Percentiles rank a stretch among this genome's conserved stretches.
Evolutionary conservation across 1,140 invertebrate genomes (phyloP).

Genomic region (Lamellibrachia luymesi): DNA sequence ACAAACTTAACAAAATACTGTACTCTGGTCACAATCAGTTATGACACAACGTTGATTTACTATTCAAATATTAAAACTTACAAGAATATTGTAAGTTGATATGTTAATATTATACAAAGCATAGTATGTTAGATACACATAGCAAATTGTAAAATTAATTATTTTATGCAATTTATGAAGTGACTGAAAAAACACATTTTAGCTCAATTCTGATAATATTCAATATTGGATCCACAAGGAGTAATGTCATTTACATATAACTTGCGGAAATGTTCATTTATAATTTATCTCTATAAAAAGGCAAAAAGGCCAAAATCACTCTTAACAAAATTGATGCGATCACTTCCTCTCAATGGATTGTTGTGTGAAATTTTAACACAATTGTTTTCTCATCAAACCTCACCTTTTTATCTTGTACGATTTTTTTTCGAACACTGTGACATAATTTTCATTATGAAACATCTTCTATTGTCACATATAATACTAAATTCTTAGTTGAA

Average conservation of each 20-base stretch:
- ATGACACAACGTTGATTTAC: not conserved
- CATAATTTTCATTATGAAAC: not conserved
- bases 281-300: not conserved
- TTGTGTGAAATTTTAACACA: not conserved
- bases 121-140: not conserved
- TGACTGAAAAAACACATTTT: not conserved
- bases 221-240: not conserved
- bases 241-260: not conserved
- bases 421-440: not conserved
- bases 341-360: not conserved
- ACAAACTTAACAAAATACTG: no score
- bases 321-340: not conserved
- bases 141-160: not conserved
- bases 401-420: not conserved
- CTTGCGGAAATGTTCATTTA: not conserved
- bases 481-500: not conserved
- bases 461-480: not conserved
- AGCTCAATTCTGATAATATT: no score
- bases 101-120: no score
- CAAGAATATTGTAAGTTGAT: no score
- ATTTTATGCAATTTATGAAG: conserved; percentile 13
- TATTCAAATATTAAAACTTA: not conserved
- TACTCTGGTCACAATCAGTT: no score
- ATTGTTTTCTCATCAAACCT: no score
- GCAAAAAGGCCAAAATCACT: not conserved